Conservation (phyloP, 2,797 vertebrate genomes). For the Scolopax rusticola region DNA sequence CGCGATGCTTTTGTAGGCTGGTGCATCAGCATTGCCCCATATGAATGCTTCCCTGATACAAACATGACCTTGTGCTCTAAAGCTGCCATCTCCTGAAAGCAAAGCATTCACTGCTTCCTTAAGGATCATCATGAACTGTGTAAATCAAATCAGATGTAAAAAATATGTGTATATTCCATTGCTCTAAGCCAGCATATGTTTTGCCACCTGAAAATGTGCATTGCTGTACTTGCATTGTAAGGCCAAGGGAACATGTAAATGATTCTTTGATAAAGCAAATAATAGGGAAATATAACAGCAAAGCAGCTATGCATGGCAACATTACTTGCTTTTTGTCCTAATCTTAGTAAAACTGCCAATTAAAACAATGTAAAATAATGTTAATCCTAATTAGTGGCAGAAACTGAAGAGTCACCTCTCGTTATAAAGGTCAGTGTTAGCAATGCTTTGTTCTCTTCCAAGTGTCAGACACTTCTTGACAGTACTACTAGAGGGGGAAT, state of each 20-base stretch:
- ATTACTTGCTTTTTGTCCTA: slow-evolving; percentile 30
- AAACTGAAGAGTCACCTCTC: slow-evolving; percentile 13
- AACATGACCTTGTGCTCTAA: background rate
- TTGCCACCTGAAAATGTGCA: background rate
- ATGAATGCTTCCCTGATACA: background rate
- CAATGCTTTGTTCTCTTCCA: background rate
- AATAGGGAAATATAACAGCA: background rate
- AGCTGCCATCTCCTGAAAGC: slow-evolving; percentile 24
- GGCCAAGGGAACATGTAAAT: background rate
- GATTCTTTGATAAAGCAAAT: background rate
- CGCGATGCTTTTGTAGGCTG: background rate
- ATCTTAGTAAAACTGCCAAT: slow-evolving; percentile 21
- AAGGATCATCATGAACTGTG: background rate
- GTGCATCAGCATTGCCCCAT: background rate
- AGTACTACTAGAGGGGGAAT: background rate
- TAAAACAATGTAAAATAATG: slow-evolving; percentile 35
- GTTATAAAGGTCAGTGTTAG: background rate
- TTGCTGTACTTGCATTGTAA: background rate
- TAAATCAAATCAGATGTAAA: background rate
- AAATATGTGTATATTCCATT: background rate
- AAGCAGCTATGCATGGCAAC: slow-evolving; percentile 15
- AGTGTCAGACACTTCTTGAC: background rate
- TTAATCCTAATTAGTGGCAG: slow-evolving; percentile 46
- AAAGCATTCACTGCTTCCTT: slow-evolving; percentile 1
- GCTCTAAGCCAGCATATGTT: background rate